Base-by-base conservation (phyloP, 2,797 vertebrate genomes). In the Acropternis orthonyx region DNA sequence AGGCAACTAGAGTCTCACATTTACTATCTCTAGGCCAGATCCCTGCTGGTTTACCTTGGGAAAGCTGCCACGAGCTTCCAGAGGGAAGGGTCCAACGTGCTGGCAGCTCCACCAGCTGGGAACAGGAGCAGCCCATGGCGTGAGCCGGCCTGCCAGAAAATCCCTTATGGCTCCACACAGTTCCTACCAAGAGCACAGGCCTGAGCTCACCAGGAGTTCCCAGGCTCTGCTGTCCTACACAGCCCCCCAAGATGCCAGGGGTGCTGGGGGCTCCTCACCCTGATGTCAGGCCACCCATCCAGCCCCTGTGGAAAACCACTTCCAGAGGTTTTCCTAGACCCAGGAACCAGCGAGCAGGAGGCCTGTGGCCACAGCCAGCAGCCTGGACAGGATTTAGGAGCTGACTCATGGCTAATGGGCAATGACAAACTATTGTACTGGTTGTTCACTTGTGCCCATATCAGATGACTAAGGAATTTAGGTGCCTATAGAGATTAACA, bases 381-480 rank as follows among this genome's bases (percentile, higher is more conserved):
- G 68, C 55, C 58, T 34, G 49, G 67, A 32, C 59, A 39, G 26
- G 66, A 41, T 56, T 88, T 48, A 48, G 73, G 59, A 93, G 95
- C 85, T 93, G 88, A 92, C 94, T 93, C 92, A 96, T 6, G 43
- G 74, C 59, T 78, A 89, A 52, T n/a, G 59, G 67, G 86, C 86
- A 85, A 69, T 5, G 46, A 83, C 55, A 58, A 88, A 68, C 87
- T 51, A 34, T 36, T 54, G 55, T 46, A 51, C 62, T 28, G 66
- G 28, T 74, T 59, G 79, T 84, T 68, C 83, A 79, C 82, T 80
- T 79, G 43, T 76, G 51, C 86, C 85, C 82, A 58, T 82, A 84
- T 86, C 79, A 78, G 85, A 94, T 93, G 92, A 94, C 93, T 94
- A 94, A 90, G 88, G 88, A 96, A 94, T 90, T 89, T 28, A 72